These are phyloP conservation scores for Megalonaias nervosa DNA, from an alignment of 1,140 invertebrate species.

Conservation along the genomic window DNA sequence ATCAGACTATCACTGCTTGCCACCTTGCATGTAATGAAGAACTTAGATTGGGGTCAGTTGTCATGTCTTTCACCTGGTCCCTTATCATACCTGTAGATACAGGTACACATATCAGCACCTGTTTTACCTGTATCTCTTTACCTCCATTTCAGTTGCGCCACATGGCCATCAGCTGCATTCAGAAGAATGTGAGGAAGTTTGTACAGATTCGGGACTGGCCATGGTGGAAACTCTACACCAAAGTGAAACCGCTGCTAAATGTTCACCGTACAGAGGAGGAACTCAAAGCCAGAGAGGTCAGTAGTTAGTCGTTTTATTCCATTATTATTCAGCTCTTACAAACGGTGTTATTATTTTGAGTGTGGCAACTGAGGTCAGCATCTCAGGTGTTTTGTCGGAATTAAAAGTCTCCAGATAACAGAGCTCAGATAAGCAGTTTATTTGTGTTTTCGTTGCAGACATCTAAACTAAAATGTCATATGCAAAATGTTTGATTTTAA, in stretches of 20 bases:
- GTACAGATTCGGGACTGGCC: conserved; percentile 93
- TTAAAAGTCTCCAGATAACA: no score
- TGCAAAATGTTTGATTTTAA: no score
- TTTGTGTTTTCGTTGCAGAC: no score
- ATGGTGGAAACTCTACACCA: conserved; percentile 94
- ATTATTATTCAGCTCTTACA: background rate
- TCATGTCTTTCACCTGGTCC: background rate
- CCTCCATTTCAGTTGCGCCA: conserved; percentile 79
- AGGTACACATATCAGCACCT: background rate
- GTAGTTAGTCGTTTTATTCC: conserved; percentile 22
- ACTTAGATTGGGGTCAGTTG: no score
- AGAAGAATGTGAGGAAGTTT: conserved; percentile 93
- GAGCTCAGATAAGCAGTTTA: no score
- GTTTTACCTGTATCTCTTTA: background rate
- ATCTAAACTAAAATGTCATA: no score
- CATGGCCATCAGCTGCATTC: conserved; percentile 91
- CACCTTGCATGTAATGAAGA: no score
- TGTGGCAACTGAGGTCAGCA: no score
- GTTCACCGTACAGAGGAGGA: conserved; percentile 95
- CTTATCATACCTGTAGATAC: background rate
- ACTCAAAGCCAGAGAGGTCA: conserved; percentile 83
- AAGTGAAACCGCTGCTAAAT: conserved; percentile 91
- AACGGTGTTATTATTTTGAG: no score
- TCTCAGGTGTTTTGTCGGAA: no score
- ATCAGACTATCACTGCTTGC: no score